A percentile compares a stretch with the other conserved stretches of the same genome.
Conservation (phyloP, 2,888 invertebrate genomes). For the Cataglyphis albicans region DNA sequence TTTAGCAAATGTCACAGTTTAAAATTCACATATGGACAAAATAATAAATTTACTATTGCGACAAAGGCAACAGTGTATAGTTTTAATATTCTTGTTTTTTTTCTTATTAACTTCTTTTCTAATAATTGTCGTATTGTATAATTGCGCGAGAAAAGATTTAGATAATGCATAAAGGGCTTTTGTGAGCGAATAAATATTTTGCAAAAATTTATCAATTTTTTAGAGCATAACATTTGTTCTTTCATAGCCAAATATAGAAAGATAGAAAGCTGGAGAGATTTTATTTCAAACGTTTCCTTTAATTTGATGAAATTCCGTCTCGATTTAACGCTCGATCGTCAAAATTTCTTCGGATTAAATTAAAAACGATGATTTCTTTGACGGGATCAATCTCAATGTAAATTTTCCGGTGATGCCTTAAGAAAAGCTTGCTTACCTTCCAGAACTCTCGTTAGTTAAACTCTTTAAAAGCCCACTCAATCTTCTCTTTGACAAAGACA, state of each 20-base stretch:
- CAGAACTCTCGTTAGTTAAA: slow-evolving; percentile 60
- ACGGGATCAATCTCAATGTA: slow-evolving; percentile 54
- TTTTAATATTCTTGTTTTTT: neutral
- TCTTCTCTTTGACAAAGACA: slow-evolving; percentile 51
- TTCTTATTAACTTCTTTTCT: neutral
- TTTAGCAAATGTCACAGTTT: slow-evolving; percentile 5
- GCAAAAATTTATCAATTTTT: slow-evolving; percentile 14
- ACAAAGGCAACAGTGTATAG: neutral
- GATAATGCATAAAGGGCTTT: neutral
- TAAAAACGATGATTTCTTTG: slow-evolving; percentile 41
- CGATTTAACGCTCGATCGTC: slow-evolving; percentile 10
- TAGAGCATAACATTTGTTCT: neutral
- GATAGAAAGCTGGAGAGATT: neutral
- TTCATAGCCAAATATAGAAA: neutral
- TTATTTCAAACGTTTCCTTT: slow-evolving; percentile 3
- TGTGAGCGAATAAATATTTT: slow-evolving; percentile 10
- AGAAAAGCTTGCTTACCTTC: slow-evolving; percentile 55
- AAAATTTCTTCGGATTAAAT: slow-evolving; percentile 23
- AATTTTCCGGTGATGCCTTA: slow-evolving; percentile 43
- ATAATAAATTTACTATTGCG: neutral
- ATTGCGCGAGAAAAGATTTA: slow-evolving; percentile 1
- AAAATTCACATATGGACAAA: neutral
- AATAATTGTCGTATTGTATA: neutral
- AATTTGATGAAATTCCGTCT: slow-evolving; percentile 4
- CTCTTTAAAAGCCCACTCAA: slow-evolving; percentile 56